A percentile compares a stretch with the other conserved stretches of the same genome.
phyloP scores from a whole-genome alignment of 92 coral and sea anemone genomes.

The Siderastrea siderea region DNA sequence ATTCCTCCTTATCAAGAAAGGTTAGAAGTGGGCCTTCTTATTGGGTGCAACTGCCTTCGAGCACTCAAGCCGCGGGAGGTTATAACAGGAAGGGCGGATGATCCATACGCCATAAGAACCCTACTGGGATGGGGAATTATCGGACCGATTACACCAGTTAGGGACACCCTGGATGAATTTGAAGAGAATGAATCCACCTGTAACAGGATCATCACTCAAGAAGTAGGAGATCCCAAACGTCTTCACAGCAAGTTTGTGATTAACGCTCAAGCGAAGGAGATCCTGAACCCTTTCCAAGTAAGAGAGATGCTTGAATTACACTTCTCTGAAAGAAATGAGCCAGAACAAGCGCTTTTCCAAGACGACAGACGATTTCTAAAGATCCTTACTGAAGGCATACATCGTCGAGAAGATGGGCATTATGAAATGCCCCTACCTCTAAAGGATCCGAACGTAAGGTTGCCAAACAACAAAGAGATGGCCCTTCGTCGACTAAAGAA shows the following conservation, averaged over 20 bases:
- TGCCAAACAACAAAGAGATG: not conserved
- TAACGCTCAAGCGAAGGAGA: not conserved
- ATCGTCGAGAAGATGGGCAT: not conserved
- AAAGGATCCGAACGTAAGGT: not conserved
- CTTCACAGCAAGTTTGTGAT: not conserved
- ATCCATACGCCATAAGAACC: not conserved
- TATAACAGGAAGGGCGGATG: not conserved
- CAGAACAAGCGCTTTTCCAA: not conserved
- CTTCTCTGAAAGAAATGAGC: too few relatives aligned
- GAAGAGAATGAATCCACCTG: too few relatives aligned
- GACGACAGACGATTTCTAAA: not conserved
- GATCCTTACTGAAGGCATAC: not conserved
- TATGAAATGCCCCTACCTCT: not conserved
- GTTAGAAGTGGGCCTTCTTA: not conserved
- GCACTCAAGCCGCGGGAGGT: not conserved
- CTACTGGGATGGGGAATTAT: too few relatives aligned
- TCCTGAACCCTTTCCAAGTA: not conserved
- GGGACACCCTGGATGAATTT: too few relatives aligned
- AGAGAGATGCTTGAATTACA: too few relatives aligned
- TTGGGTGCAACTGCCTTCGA: not conserved
- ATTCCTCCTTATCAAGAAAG: not conserved
- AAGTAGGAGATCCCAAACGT: too few relatives aligned
- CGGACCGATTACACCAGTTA: too few relatives aligned
- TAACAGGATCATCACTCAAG: too few relatives aligned
- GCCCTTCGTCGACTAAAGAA: not conserved